Evolutionary conservation across 2,797 vertebrate species (phyloP).

Genomic region (Poecilia gillii): DNA sequence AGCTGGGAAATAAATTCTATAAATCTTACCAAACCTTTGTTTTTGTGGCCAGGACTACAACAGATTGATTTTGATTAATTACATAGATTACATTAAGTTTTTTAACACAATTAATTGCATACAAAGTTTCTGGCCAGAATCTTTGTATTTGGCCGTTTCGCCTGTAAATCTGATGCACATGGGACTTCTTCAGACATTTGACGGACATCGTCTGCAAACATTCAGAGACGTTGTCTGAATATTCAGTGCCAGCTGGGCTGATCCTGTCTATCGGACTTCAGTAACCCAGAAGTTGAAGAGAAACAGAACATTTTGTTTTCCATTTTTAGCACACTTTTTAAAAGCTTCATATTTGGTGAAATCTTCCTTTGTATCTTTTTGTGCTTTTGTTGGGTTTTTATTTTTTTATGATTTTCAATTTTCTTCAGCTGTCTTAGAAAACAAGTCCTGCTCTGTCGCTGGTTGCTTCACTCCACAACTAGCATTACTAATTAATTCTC

Average conservation of each 20-base stretch:
- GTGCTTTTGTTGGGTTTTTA: background rate
- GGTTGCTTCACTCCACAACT: background rate
- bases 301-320: no score
- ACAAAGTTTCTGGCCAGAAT: no score
- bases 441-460: background rate
- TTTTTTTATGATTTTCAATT: background rate
- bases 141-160: background rate
- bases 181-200: no score
- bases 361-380: background rate
- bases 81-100: no score
- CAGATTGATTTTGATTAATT: background rate
- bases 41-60: background rate
- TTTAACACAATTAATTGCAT: no score
- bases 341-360: background rate
- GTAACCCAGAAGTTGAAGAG: no score
- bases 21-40: background rate
- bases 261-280: no score
- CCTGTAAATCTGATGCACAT: background rate
- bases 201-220: background rate
- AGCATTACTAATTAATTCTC: background rate
- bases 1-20: background rate
- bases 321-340: no score
- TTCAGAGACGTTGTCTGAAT: no score
- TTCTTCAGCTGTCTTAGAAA: background rate
- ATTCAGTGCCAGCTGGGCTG: no score